Base-by-base conservation (phyloP, 2,113 vertebrate genomes). In the Odontophorus gujanensis region DNA sequence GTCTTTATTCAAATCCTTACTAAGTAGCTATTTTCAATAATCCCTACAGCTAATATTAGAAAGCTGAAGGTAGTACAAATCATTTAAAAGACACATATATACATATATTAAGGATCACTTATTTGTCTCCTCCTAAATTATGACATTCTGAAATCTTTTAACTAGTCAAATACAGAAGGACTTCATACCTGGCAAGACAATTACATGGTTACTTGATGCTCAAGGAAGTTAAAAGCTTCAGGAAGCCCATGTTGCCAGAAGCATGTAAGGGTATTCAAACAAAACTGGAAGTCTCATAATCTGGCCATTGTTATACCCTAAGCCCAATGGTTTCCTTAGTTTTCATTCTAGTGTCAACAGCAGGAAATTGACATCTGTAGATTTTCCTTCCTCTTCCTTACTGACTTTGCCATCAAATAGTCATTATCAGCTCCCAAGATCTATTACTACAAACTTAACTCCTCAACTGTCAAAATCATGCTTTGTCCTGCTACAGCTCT, bases 391-490 rank as follows among this genome's bases (percentile, higher is more conserved):
- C 59, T 73, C 63, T 73, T 71, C 55, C 24, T 84, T 17, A 7
- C 28, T 32, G 20, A 89, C 43, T 14, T 47, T 69, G 24, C 5
- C 22, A 67, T 62, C 45, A 74, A 87, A 73, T 28, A 86, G 1
- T 45, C 8, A 3, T 32, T 34, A 71, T 16, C 21, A 26, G 32
- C 20, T 90, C 42, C 32, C 25, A 10, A 26, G 7, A 24, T 87
- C 40, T 85, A 61, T 48, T 8, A 66, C 19, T 2, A 7, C 2
- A 40, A 17, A 4, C 66, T 78, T 74, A 77, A 38, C 3, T 13
- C 30, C 43, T 59, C 73, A 0, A 0, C 26, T 21, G n/a, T 47
- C 12, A 5, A 72, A 90, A 59, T 4, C 15, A 13, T 15, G 4
- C 58, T 81, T 20, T 55, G 42, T 30, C 30, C 71, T 66, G 32